These are phyloP conservation scores for Agriopis marginaria DNA, from an alignment of 2,888 invertebrate genomes.

Conservation along the genomic window DNA sequence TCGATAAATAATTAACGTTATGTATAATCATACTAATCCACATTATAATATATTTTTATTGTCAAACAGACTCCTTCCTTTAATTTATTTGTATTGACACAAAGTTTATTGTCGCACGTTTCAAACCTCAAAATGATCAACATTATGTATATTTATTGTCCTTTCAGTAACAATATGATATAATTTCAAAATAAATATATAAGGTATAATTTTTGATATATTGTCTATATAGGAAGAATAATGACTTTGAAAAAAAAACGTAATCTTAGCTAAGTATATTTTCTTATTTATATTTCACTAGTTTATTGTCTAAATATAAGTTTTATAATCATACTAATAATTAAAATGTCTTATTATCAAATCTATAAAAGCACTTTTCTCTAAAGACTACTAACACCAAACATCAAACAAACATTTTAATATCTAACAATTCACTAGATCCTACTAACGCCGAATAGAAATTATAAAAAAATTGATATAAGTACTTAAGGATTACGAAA, in stretches of 20 bases:
- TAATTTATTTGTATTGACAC: constrained; percentile 22
- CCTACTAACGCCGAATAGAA: constrained; percentile 60
- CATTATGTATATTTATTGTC: constrained; percentile 12
- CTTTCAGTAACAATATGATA: constrained; percentile 20
- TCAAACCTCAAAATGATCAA: constrained; percentile 20
- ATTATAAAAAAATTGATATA: constrained; percentile 47
- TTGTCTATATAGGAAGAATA: constrained; percentile 47
- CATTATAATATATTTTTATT: constrained; percentile 35
- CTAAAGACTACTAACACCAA: constrained; percentile 80
- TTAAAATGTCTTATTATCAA: constrained; percentile 53
- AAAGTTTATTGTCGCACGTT: constrained; percentile 40
- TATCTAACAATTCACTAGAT: constrained; percentile 49
- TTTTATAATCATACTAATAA: constrained; percentile 50
- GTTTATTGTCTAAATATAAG: constrained; percentile 20
- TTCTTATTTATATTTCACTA: constrained; percentile 45
- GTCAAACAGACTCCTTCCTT: constrained; percentile 30
- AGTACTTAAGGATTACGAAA: constrained; percentile 55
- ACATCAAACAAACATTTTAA: constrained; percentile 77
- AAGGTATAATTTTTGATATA: constrained; percentile 29
- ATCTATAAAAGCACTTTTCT: constrained; percentile 82
- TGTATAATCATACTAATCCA: too few relatives aligned
- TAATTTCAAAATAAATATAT: constrained; percentile 2
- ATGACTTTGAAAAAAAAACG: constrained; percentile 30
- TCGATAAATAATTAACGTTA: constrained; percentile 10
- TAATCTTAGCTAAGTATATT: constrained; percentile 39